Percentiles rank a stretch among this genome's conserved stretches.
These are phyloP conservation scores for Trichonephila clavipes DNA, from an alignment of 1,140 invertebrate species.

Conservation along the genomic window DNA sequence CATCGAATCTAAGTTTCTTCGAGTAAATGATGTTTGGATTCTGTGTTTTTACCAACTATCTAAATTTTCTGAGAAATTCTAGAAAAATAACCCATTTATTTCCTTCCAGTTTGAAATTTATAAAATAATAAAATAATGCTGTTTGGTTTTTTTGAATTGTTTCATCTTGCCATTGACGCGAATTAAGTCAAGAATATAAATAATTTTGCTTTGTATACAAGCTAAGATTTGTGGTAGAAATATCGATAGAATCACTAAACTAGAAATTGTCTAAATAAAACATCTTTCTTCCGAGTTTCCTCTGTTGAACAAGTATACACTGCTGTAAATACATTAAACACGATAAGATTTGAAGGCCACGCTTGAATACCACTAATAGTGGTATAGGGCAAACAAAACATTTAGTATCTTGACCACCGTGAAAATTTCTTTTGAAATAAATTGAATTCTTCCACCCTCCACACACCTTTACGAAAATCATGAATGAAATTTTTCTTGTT, in stretches of 20 bases:
- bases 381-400: background rate
- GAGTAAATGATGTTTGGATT: background rate
- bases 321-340: conserved; percentile 28
- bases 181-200: conserved; percentile 19
- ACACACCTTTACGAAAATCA: background rate
- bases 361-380: background rate
- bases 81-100: conserved; percentile 9
- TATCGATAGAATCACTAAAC: conserved; percentile 23
- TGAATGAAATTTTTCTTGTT: background rate
- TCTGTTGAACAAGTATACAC: conserved; percentile 22
- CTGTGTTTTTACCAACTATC: background rate
- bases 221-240: conserved; percentile 2
- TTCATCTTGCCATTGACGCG: background rate
- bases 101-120: background rate
- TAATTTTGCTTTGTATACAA: conserved; percentile 8
- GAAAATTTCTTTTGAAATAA: background rate
- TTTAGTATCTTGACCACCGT: background rate
- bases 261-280: conserved; percentile 36
- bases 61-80: conserved; percentile 13
- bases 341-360: background rate
- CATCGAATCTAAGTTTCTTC: background rate
- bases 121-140: background rate
- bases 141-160: background rate
- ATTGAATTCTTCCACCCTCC: background rate
- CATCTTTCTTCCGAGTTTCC: background rate